These are phyloP conservation scores for Eulimnadia texana DNA, from an alignment of 1,140 invertebrate species.

Conservation along the genomic window DNA sequence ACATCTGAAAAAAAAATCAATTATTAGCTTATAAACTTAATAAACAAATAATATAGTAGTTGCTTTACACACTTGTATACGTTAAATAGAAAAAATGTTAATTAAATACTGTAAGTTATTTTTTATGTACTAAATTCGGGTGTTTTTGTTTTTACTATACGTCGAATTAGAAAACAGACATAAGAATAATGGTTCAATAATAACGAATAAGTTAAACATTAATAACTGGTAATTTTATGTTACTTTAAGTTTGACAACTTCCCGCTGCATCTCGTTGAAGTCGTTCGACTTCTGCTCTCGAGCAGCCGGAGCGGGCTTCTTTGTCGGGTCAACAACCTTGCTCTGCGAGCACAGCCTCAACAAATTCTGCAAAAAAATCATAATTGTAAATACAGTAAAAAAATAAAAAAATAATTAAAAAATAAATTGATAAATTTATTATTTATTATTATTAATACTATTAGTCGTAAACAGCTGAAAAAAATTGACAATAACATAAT, in stretches of 20 bases:
- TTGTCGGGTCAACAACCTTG: slow-evolving; percentile 3
- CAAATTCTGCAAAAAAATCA: neutral
- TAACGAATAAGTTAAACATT: too few relatives aligned
- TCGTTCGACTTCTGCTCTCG: neutral
- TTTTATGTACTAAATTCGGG: too few relatives aligned
- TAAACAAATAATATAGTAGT: neutral
- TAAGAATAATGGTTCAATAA: too few relatives aligned
- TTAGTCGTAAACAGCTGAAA: neutral
- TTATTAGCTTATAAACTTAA: neutral
- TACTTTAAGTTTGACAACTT: slow-evolving; percentile 2
- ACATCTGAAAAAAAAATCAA: neutral
- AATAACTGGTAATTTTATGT: too few relatives aligned
- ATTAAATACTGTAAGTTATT: too few relatives aligned
- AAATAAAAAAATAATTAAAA: neutral
- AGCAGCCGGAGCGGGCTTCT: neutral
- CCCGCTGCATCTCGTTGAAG: neutral
- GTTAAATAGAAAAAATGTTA: too few relatives aligned
- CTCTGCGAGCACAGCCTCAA: neutral
- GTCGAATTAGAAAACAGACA: too few relatives aligned
- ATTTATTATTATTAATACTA: too few relatives aligned
- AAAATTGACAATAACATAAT: neutral
- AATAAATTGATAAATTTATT: too few relatives aligned
- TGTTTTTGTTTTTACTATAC: too few relatives aligned
- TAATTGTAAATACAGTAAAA: neutral
- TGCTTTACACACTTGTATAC: too few relatives aligned